Conservation (phyloP, 2,888 invertebrate genomes). For the Troides aeacus region DNA sequence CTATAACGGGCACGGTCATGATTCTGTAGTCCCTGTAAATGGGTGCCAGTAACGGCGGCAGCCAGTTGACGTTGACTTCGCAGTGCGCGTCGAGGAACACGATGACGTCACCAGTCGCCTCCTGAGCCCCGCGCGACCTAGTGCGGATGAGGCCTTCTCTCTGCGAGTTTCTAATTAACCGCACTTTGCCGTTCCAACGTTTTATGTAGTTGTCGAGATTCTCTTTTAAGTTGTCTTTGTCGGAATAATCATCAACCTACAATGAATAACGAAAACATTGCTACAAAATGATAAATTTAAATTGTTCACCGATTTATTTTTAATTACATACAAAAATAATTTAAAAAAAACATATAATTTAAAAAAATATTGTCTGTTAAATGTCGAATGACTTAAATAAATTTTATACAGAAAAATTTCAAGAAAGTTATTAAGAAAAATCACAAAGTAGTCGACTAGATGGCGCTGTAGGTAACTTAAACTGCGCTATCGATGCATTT, state of each 20-base stretch:
- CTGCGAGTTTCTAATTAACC: conserved; percentile 91
- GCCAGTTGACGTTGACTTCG: conserved; percentile 98
- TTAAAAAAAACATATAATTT: too few relatives aligned
- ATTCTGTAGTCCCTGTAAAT: conserved; percentile 93
- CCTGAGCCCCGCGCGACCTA: conserved; percentile 92
- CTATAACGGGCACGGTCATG: conserved; percentile 99
- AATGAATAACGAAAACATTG: conserved; percentile 11
- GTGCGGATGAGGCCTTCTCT: conserved; percentile 97
- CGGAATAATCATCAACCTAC: conserved; percentile 91
- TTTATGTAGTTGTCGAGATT: conserved; percentile 92
- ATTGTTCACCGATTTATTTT: too few relatives aligned
- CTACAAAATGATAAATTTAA: neutral
- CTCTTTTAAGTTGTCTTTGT: conserved; percentile 91
- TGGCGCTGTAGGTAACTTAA: too few relatives aligned
- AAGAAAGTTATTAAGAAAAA: too few relatives aligned
- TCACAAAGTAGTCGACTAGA: too few relatives aligned
- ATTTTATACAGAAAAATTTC: too few relatives aligned
- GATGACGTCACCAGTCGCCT: conserved; percentile 96
- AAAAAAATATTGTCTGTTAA: too few relatives aligned
- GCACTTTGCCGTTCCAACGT: conserved; percentile 92
- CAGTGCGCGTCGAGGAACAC: conserved; percentile 99
- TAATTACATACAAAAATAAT: too few relatives aligned
- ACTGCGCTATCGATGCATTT: neutral
- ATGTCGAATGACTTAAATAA: too few relatives aligned
- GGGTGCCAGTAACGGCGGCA: conserved; percentile 96